Evolutionary conservation across 2,888 invertebrate genomes (phyloP).

Genomic region (Gymnoscelis rufifasciata): DNA sequence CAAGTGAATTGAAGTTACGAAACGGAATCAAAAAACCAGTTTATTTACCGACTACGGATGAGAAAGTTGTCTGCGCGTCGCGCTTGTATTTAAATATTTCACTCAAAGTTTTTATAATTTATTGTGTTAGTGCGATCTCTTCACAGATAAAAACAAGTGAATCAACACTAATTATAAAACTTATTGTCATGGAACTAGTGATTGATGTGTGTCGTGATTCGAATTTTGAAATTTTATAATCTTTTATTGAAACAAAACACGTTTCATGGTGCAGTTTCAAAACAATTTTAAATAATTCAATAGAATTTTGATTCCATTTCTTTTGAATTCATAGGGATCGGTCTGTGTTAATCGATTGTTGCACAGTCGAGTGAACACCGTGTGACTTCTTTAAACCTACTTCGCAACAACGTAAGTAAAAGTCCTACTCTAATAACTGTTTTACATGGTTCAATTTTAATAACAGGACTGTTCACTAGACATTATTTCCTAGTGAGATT

Average conservation of each 20-base stretch:
- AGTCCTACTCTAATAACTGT: slow-evolving; percentile 59
- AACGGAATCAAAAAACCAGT: slow-evolving; percentile 68
- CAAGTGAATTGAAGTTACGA: slow-evolving; percentile 10
- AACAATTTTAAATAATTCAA: no score
- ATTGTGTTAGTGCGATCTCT: no score
- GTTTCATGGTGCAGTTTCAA: no score
- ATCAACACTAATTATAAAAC: no score
- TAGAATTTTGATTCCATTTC: no score
- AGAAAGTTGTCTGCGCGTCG: slow-evolving; percentile 34
- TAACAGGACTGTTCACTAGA: slow-evolving; percentile 23
- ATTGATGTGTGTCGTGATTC: slow-evolving; percentile 61
- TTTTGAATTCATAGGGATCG: neutral
- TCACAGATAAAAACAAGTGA: no score
- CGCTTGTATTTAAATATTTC: slow-evolving; percentile 11
- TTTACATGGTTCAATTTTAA: slow-evolving; percentile 39
- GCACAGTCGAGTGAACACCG: slow-evolving; percentile 58
- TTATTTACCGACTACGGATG: slow-evolving; percentile 61
- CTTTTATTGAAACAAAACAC: neutral
- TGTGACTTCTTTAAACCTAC: slow-evolving; percentile 45
- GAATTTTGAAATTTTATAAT: slow-evolving; percentile 49
- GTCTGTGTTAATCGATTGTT: slow-evolving; percentile 40
- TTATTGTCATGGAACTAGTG: slow-evolving; percentile 8
- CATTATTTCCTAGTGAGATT: slow-evolving; percentile 38
- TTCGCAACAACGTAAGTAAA: slow-evolving; percentile 66
- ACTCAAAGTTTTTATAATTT: neutral